Base-by-base conservation (phyloP, 2,797 vertebrate genomes). In the Rhinatrema bivittatum region DNA sequence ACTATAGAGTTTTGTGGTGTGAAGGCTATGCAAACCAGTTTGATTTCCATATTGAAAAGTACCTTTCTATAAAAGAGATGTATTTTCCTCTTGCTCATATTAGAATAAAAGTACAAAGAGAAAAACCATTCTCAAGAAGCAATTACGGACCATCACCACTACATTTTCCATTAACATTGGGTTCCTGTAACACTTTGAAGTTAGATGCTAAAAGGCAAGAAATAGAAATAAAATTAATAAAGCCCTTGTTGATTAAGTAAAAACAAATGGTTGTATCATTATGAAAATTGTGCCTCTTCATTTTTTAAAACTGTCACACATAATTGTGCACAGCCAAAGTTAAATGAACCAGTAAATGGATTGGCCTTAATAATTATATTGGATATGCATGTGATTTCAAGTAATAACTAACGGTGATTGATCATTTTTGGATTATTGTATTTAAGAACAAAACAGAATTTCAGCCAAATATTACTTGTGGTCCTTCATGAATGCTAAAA, bases 391-490 rank as follows among this genome's bases (percentile, higher is more conserved):
- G 56, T 36, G 53, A 45, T 72, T 74, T 68, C 67, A 72, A 79
- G 50, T 75, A 72, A 69, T 72, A 73, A 71, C 72, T 73, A 79
- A 75, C 75, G 73, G 69, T 74, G 70, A 82, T 74, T 75, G 68
- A 80, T 76, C 73, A 63, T 65, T 79, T 77, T 78, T 62, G 78
- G 65, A 75, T 78, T 77, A 80, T 79, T 77, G 38, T 56, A 64
- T 70, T 66, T 68, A 70, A 73, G 68, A 76, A 53, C 68, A 59
- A 55, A 46, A 77, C 73, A 74, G 40, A 65, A 32, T 67, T 75
- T 63, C 68, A 80, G 68, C 44, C 77, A 70, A 71, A 76, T 25
- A 25, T 56, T 65, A 63, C 63, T 68, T 68, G 65, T 64, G 72
- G 27, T 17, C 65, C 75, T 74, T 60, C 55, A 56, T 38, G 63